Evolutionary conservation across 2,113 vertebrate genomes (phyloP).

Genomic region (Podiceps cristatus): DNA sequence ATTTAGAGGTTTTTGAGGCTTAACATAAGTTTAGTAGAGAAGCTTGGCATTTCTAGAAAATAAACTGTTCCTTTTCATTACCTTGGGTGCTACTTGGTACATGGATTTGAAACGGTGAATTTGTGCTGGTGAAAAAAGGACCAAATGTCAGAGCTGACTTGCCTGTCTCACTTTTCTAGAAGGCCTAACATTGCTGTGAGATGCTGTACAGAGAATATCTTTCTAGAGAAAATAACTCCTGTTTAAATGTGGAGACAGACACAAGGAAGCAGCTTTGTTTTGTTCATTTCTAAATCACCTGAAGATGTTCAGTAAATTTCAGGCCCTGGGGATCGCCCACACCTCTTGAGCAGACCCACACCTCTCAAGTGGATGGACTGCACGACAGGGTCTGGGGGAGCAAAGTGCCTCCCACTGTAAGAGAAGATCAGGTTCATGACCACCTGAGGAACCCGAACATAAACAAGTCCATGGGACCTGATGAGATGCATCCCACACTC

Average conservation of each 20-base stretch:
- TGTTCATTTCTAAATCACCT: not conserved
- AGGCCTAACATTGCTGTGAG: not conserved
- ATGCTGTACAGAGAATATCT: not conserved
- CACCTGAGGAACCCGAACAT: too few species aligned
- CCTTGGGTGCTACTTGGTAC: not conserved
- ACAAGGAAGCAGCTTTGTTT: not conserved
- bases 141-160: not conserved
- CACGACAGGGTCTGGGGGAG: too few species aligned
- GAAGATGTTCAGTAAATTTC: not conserved
- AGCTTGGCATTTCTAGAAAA: not conserved
- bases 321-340: not conserved
- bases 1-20: not conserved
- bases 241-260: not conserved
- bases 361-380: too few species aligned
- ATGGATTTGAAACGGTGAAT: not conserved
- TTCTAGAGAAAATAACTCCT: not conserved
- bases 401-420: too few species aligned
- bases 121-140: accelerated
- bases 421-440: too few species aligned
- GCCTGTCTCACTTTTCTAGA: not conserved
- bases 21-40: not conserved
- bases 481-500: too few species aligned
- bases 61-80: not conserved
- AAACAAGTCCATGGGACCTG: too few species aligned
- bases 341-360: too few species aligned